Conservation (phyloP, 30 jellyfish, hydroid and myxozoan species). For the Turritopsis rubra region DNA sequence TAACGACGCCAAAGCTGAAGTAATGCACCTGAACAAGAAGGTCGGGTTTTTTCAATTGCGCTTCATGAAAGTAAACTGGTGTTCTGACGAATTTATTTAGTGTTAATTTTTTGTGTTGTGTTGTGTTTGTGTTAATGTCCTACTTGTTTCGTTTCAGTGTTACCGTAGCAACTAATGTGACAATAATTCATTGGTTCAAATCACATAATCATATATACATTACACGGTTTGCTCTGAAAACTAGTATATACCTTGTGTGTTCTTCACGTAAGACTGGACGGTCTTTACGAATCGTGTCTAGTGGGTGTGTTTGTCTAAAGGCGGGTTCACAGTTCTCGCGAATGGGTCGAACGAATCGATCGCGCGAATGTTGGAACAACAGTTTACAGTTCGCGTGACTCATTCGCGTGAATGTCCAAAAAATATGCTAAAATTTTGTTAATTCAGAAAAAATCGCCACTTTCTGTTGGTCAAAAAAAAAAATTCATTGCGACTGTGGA, state of each 20-base stretch:
- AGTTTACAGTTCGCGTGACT: no score
- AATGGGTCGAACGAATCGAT: no score
- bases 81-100: background rate
- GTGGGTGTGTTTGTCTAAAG: no score
- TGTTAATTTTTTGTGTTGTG: background rate
- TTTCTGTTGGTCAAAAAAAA: no score
- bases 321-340: no score
- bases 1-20: constrained; percentile 98
- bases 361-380: no score
- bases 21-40: constrained; percentile 82
- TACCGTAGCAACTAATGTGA: background rate
- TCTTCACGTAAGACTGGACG: background rate
- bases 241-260: background rate
- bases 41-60: constrained; percentile 27
- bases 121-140: background rate
- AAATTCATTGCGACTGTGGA: no score
- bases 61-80: background rate
- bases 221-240: background rate
- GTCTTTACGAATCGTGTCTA: no score
- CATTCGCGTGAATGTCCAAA: no score
- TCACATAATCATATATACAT: background rate
- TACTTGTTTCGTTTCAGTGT: constrained; percentile 14
- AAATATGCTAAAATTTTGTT: no score
- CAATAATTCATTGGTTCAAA: background rate
- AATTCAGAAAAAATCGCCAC: no score